Evolutionary conservation across 2,888 invertebrate species (phyloP), one percentile per base, ranked within the genome.

Genomic region (Polydrusus cervinus): DNA sequence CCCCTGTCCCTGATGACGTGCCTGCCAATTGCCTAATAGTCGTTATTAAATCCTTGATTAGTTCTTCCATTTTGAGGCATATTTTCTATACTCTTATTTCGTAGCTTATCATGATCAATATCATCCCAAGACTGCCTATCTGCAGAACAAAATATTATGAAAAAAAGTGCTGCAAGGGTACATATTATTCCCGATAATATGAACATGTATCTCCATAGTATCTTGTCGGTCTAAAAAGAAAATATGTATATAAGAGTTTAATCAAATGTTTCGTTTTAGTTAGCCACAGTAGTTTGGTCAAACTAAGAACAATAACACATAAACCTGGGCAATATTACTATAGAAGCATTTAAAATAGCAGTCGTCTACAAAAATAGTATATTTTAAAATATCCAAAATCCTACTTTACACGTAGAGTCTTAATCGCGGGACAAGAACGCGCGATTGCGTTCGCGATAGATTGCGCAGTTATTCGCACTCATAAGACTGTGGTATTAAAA

Each of bases 151-250:
- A 93, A 94, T 14, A 92, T 83, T 3, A 93, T 82, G 84, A 93
- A 95, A 81, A 93, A 88, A 7, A 92, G 85, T 82, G 93, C 93
- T 25, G 93, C 91, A 53, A 91, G 84, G 74, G 93, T 89, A 82
- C 93, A 94, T 51, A 94, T 88, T 14, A 88, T 91, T 1, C 93
- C 90, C 0, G 95, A 90, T 25, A 93, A 88, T 83, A 92, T 92
- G 87, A 95, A 95, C 34, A 94, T 92, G 75, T 89, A 89, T 53
- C 91, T 89, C 95, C 95, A 95, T 20, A 66, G 53, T 13, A 34
- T 45, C 49, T 69, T 69, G 51, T 78, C 64, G 51, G 71, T 69
- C 78, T 78, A 62, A 73, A 77, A 78, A 38, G 45, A 18, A 69
- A 55, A 57, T 8, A 20, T 45, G 16, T 8, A 43, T 43, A 25